These are phyloP conservation scores for Euleptes europaea DNA, from an alignment of 2,113 vertebrate species.

Conservation along the genomic window DNA sequence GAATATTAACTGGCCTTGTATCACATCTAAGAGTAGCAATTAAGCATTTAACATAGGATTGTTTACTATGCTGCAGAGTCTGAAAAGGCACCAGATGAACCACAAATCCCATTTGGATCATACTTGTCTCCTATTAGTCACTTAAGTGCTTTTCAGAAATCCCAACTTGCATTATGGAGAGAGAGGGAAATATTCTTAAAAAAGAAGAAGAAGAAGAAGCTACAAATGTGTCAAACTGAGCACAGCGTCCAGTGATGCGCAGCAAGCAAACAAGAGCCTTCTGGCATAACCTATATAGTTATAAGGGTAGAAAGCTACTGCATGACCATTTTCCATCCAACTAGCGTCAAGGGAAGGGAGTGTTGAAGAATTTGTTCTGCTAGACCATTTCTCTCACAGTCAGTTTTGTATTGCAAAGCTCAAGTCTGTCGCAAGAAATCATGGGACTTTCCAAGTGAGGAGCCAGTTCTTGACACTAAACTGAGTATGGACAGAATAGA, in stretches of 20 bases:
- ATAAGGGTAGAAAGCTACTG: too few species aligned
- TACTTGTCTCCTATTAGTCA: not conserved
- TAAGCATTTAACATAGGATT: slow-evolving; percentile 70
- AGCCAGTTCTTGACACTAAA: too few species aligned
- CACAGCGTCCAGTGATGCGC: not conserved
- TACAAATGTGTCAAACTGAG: not conserved
- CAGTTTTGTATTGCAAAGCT: too few species aligned
- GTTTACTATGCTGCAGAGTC: slow-evolving; percentile 63
- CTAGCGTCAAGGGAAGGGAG: too few species aligned
- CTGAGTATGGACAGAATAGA: too few species aligned
- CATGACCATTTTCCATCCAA: too few species aligned
- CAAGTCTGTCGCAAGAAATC: too few species aligned
- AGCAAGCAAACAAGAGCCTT: not conserved
- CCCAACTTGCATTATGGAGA: not conserved
- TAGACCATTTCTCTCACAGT: too few species aligned
- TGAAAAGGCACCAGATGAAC: not conserved
- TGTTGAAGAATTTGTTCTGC: too few species aligned
- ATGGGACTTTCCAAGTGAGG: too few species aligned
- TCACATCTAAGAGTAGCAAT: slow-evolving; percentile 69
- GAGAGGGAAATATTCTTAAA: not conserved
- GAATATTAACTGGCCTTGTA: slow-evolving; percentile 63
- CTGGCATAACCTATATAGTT: not conserved
- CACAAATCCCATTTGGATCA: not conserved
- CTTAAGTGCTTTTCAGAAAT: not conserved
- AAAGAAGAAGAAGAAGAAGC: not conserved